These are phyloP conservation scores for Podocnemis expansa DNA, from an alignment of 2,113 vertebrate species.

Conservation along the genomic window DNA sequence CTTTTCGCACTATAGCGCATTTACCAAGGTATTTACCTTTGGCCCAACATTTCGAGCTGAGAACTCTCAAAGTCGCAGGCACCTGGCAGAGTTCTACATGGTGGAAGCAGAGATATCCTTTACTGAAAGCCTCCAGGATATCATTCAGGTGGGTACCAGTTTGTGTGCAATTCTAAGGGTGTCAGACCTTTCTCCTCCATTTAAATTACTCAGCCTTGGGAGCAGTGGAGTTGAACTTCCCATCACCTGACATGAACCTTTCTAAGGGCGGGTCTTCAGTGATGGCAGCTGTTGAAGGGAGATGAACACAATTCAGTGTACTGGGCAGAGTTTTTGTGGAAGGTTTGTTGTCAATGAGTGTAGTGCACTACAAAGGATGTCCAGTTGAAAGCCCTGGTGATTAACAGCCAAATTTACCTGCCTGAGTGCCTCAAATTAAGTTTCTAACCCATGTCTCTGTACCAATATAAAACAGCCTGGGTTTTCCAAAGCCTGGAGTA, in stretches of 20 bases:
- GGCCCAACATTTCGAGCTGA: constrained; percentile 95
- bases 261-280: background rate
- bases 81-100: constrained; percentile 98
- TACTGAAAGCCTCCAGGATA: constrained; percentile 86
- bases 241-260: background rate
- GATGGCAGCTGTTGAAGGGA: background rate
- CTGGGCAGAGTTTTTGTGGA: background rate
- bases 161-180: background rate
- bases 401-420: background rate
- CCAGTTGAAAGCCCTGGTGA: constrained; percentile 20
- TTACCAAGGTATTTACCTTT: constrained; percentile 91
- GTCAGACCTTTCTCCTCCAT: background rate
- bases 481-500: background rate
- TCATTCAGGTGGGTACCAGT: constrained; percentile 83
- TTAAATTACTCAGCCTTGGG: background rate
- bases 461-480: background rate
- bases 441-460: background rate
- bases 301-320: background rate
- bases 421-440: background rate
- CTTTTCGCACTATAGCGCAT: constrained; percentile 82
- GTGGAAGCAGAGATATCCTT: constrained; percentile 96
- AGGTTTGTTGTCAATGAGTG: constrained; percentile 14
- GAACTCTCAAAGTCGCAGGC: constrained; percentile 94
- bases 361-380: background rate
- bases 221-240: background rate